Base-by-base conservation (phyloP, 2,113 vertebrate genomes). In the Ranitomeya imitator region DNA sequence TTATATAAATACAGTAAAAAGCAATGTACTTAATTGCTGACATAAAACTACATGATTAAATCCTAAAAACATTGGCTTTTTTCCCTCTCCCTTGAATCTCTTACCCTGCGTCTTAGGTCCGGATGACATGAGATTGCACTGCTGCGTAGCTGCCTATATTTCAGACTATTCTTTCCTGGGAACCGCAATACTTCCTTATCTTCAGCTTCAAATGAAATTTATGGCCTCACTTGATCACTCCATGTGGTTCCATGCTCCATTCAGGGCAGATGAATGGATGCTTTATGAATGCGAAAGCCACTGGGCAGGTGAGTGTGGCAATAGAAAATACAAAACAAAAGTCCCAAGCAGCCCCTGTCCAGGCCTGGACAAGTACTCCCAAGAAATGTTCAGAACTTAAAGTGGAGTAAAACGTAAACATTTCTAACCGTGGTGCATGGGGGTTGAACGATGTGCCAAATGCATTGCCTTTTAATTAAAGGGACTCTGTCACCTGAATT, bases 221-320 rank as follows among this genome's bases (percentile, higher is more conserved):
- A 85, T 93, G 14, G 97, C 91, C 89, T 99, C 98, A 0, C 93
- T 99, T 0, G 97, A 99, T 91, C 98, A 99, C 57, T 96, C 97
- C 91, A 97, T 99, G 97, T 99, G 98, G 97, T 99, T 99, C 92
- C 98, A 99, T 0, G 93, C 91, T 0, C 96, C 96, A 0, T 99
- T 99, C 94, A 94, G 97, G 86, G 94, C 97, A 0, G 98, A 99
- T 71, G 95, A 99, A 90, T 99, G 98, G 98, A 99, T 99, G 97
- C 90, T 99, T 4, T 99, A 98, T 0, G 97, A 99, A 90, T 98
- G 96, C 0, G 97, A 98, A 91, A 99, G 98, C 89, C 96, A 98
- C 9, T 99, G 97, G 98, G 95, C 97, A 71, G 97, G 98, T 99
- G 88, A 95, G 96, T 93, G 65, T 8, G 10, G 76, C 11, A 76